Percentiles rank a stretch among this genome's conserved stretches.
These are phyloP conservation scores for Brachionus koreanus DNA, from an alignment of 1,140 invertebrate species.

Conservation along the genomic window DNA sequence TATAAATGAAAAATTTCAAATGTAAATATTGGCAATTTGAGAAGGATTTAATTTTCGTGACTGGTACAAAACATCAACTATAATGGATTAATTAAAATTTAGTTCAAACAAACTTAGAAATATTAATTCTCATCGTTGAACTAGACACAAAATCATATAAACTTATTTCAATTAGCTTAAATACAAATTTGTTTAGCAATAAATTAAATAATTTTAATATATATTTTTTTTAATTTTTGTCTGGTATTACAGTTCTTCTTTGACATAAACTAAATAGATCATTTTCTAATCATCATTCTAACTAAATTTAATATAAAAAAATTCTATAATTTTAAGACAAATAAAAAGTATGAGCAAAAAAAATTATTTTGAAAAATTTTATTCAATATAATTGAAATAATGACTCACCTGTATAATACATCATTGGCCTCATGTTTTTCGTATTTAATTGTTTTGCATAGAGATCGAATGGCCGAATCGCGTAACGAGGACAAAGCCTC, in stretches of 20 bases:
- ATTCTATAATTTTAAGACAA: background rate
- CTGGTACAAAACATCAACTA: background rate
- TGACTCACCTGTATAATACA: slow-evolving; percentile 72
- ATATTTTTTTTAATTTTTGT: background rate
- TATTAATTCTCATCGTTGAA: background rate
- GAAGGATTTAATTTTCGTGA: background rate
- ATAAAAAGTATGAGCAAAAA: background rate
- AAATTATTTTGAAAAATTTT: background rate
- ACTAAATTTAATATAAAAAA: no score
- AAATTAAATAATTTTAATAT: background rate
- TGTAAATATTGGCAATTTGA: background rate
- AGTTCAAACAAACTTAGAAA: no score
- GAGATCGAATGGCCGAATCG: slow-evolving; percentile 67
- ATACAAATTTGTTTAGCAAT: background rate
- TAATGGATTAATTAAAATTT: no score
- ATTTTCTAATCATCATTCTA: no score
- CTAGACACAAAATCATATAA: background rate
- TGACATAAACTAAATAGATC: no score
- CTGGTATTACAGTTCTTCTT: no score
- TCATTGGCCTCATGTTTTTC: slow-evolving; percentile 73
- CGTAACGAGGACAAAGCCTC: slow-evolving; percentile 69
- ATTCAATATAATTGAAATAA: background rate
- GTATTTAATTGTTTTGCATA: slow-evolving; percentile 70
- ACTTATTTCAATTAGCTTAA: background rate
- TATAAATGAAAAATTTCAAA: background rate